Percentiles rank a stretch among this genome's conserved stretches.
Conservation (phyloP, 2,797 vertebrate genomes). For the Dicrostonyx torquatus region DNA sequence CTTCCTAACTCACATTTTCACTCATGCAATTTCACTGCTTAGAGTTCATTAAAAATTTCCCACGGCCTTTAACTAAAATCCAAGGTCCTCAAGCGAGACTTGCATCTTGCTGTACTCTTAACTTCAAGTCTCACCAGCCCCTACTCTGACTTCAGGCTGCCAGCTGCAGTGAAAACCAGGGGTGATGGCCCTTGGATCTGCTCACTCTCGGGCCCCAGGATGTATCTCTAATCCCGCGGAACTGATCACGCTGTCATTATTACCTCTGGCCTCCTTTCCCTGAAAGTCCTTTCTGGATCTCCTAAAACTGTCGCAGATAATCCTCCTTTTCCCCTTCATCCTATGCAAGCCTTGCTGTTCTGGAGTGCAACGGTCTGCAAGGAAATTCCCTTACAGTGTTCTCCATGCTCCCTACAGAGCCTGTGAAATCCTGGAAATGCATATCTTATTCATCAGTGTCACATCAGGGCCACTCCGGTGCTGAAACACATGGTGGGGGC, state of each 20-base stretch:
- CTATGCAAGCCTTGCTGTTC: background rate
- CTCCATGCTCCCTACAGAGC: background rate
- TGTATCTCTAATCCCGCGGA: background rate
- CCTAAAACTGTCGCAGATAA: background rate
- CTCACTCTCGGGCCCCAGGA: background rate
- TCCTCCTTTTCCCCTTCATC: background rate
- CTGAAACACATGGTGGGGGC: background rate
- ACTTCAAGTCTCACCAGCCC: background rate
- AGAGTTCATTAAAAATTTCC: conserved; percentile 23
- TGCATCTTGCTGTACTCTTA: background rate
- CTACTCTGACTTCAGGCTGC: conserved; percentile 2
- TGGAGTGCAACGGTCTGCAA: background rate
- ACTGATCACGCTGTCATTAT: background rate
- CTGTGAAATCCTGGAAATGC: background rate
- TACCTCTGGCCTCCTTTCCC: background rate
- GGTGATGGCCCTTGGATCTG: background rate
- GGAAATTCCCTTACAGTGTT: background rate
- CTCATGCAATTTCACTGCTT: background rate
- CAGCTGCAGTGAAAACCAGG: background rate
- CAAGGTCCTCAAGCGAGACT: background rate
- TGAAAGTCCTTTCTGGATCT: conserved; percentile 21
- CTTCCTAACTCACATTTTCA: conserved; percentile 14
- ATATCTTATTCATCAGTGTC: background rate
- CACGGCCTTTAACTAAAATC: background rate
- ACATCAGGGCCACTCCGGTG: background rate